Conservation (phyloP, 2,888 invertebrate species). For the Dermolepida albohirtum region DNA sequence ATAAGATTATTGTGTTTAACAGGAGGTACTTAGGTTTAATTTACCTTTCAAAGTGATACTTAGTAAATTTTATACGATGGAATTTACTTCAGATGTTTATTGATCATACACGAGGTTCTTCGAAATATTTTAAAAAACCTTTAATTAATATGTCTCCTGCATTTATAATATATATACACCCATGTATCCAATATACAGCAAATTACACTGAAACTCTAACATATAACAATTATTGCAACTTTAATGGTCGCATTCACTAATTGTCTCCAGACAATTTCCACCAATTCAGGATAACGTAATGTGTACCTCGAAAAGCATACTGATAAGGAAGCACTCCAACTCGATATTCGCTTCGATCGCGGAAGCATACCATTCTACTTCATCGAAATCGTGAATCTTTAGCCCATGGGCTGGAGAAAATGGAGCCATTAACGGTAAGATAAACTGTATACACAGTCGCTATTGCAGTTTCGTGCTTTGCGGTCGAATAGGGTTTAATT, state of each 20-base stretch:
- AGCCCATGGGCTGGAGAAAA: not conserved
- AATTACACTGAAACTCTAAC: not conserved
- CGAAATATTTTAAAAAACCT: too few species aligned
- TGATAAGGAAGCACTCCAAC: slow-evolving; percentile 4
- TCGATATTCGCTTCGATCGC: not conserved
- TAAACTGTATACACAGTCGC: slow-evolving; percentile 11
- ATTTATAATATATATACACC: too few species aligned
- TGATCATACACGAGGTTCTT: too few species aligned
- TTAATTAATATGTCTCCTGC: too few species aligned
- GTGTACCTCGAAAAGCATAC: not conserved
- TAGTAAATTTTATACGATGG: too few species aligned
- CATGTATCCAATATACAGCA: not conserved
- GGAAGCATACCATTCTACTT: not conserved
- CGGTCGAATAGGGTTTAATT: not conserved
- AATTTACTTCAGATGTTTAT: too few species aligned
- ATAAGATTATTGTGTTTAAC: too few species aligned
- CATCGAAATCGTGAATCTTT: slow-evolving; percentile 16
- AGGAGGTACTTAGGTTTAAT: too few species aligned
- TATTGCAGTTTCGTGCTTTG: slow-evolving; percentile 7
- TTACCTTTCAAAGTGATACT: too few species aligned
- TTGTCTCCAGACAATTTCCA: slow-evolving; percentile 6
- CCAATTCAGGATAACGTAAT: not conserved
- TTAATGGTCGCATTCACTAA: slow-evolving; percentile 9
- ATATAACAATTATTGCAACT: not conserved
- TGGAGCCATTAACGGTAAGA: slow-evolving; percentile 23